Percentiles rank a stretch among this genome's conserved stretches.
Evolutionary conservation across 92 coral and sea anemone species (phyloP).

Genomic region (Parazoanthus swiftii): DNA sequence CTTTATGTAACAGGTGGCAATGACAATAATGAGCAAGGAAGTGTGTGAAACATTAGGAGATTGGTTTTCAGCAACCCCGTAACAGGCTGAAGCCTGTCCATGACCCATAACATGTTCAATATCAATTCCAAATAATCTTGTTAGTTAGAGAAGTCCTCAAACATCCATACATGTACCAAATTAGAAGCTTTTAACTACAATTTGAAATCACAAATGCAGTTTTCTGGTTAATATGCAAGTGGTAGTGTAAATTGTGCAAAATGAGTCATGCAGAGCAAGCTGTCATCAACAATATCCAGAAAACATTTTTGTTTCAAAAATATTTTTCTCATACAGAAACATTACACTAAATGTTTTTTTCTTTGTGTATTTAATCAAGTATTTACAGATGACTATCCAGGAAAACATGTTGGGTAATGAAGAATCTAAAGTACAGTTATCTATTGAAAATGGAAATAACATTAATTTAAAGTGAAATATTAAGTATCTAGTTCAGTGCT

Average conservation of each 20-base stretch:
- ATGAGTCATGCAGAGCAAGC: neutral
- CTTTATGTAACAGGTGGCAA: neutral
- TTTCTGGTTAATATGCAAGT: neutral
- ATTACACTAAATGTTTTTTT: neutral
- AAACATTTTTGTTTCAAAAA: neutral
- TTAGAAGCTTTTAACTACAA: neutral
- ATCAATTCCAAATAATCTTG: neutral
- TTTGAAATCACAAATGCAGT: neutral
- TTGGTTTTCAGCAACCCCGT: neutral
- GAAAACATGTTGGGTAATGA: neutral
- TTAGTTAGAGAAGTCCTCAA: neutral
- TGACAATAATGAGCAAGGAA: neutral
- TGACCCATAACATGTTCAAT: neutral
- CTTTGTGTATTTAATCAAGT: neutral
- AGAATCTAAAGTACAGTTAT: neutral
- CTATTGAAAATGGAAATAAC: too few species aligned
- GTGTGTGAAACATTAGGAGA: neutral
- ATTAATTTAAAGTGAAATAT: neutral
- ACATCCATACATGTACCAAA: neutral
- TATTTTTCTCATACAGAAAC: neutral
- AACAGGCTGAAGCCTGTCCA: conserved; percentile 16
- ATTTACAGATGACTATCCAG: neutral
- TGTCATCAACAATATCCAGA: neutral
- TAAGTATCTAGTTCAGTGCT: too few species aligned
- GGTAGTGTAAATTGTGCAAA: neutral